Evolutionary conservation across 2,797 vertebrate genomes (phyloP), one percentile per base, ranked within the genome.

Genomic region (Tarsius wallacei): DNA sequence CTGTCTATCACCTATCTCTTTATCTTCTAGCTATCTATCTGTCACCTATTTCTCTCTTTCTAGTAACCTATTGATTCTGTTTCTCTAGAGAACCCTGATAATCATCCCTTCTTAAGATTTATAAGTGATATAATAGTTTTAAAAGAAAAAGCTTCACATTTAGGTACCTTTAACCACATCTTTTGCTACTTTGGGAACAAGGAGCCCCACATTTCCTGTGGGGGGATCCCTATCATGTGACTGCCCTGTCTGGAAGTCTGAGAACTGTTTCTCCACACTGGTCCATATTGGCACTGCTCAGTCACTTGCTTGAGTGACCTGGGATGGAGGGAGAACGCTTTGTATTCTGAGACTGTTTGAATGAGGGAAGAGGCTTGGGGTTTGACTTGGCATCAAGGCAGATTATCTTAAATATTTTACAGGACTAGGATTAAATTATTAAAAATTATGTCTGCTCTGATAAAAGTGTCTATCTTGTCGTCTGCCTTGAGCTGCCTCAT

Each of bases 241-340:
- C 71, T 22, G 14, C 24, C 36, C 42, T 13, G 31, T 31, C n/a
- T n/a, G 21, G 55, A 77, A 17, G 16, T 83, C 42, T 88, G 53
- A n/a, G 1, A 70, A 12, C 61, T 42, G 10, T 3, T 33, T 85
- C 26, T 71, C 42, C 70, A 61, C 53, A 53, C 1, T 19, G 13
- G 9, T 28, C 19, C 64, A n/a, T 13, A 31, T 33, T 59, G 0
- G 0, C n/a, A 33, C 47, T 15, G 0, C 5, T 11, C 24, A 13
- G 0, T 51, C 33, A 8, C 26, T 80, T 64, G 53, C 16, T 55
- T n/a, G 31, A 36, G 11, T 10, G 28, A 19, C 42, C 53, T 59
- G 24, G 53, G 55, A 66, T 26, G 15, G 55, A 14, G 61, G 36
- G 11, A 17, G 26, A 53, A 1, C 22, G 8, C 8, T 22, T 17